These are phyloP conservation scores for Amniataba percoides DNA, from an alignment of 2,797 vertebrate species.

Conservation along the genomic window DNA sequence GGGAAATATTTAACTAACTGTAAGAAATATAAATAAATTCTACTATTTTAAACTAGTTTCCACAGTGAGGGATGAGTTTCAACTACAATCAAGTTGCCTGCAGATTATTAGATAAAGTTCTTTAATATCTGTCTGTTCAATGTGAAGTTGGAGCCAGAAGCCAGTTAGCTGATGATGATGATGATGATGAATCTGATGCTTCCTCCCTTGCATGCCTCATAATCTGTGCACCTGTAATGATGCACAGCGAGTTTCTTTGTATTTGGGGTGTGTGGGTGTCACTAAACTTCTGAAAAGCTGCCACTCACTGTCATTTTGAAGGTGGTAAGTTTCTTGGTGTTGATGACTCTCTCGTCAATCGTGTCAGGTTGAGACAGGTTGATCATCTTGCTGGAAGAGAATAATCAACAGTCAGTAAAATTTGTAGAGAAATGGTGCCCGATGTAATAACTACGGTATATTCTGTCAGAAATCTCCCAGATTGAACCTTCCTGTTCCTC, in stretches of 20 bases:
- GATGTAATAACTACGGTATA: too few species aligned
- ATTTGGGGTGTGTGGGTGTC: not conserved
- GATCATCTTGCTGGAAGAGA: constrained; percentile 94
- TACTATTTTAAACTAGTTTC: not conserved
- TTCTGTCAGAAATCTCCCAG: not conserved
- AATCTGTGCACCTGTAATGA: not conserved
- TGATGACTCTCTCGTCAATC: constrained; percentile 97
- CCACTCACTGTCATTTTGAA: constrained; percentile 95
- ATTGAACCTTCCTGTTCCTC: not conserved
- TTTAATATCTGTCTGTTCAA: too few species aligned
- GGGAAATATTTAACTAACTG: not conserved
- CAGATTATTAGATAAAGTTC: too few species aligned
- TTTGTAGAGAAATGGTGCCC: too few species aligned
- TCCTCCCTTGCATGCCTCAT: not conserved
- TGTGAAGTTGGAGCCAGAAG: not conserved
- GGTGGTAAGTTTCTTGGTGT: constrained; percentile 94
- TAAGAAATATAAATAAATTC: not conserved
- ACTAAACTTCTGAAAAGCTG: not conserved
- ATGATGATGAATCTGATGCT: too few species aligned
- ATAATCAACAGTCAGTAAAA: too few species aligned
- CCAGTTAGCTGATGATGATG: too few species aligned
- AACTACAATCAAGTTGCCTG: too few species aligned
- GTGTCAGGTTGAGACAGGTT: constrained; percentile 96
- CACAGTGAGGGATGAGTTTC: not conserved
- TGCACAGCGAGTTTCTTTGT: not conserved